Evolutionary conservation across 2,797 vertebrate species (phyloP).

Genomic region (Poeciliopsis gracilis): DNA sequence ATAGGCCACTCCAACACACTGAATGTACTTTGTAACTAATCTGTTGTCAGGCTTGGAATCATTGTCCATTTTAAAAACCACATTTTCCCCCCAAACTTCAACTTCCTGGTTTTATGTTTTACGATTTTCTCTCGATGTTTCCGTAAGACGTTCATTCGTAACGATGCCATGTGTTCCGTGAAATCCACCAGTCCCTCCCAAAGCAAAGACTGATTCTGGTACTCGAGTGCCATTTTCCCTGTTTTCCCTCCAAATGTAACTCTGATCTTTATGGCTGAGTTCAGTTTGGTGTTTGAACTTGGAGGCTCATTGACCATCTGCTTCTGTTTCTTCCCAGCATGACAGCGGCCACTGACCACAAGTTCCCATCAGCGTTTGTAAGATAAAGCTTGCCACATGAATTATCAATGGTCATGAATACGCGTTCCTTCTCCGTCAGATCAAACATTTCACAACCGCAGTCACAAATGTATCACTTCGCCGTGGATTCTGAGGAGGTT

Average conservation of each 20-base stretch:
- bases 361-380: constrained; percentile 34
- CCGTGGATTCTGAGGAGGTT: neutral
- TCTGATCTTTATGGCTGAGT: constrained; percentile 12
- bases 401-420: constrained; percentile 13
- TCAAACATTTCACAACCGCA: constrained; percentile 10
- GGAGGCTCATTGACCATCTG: constrained; percentile 39
- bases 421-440: constrained; percentile 9
- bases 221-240: too few species aligned
- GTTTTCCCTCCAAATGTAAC: too few species aligned
- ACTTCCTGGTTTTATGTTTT: too few species aligned
- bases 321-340: constrained; percentile 43
- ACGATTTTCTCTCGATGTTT: too few species aligned
- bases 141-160: too few species aligned
- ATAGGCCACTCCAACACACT: neutral
- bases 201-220: too few species aligned
- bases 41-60: neutral
- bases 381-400: constrained; percentile 18
- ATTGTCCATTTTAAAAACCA: neutral
- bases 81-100: neutral
- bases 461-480: neutral
- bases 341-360: constrained; percentile 31
- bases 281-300: constrained; percentile 37
- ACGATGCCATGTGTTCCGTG: too few species aligned
- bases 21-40: neutral
- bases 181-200: too few species aligned